Percentiles rank a stretch among this genome's conserved stretches.
Conservation (phyloP, 2,888 invertebrate genomes). For the Copidosoma aretas region DNA sequence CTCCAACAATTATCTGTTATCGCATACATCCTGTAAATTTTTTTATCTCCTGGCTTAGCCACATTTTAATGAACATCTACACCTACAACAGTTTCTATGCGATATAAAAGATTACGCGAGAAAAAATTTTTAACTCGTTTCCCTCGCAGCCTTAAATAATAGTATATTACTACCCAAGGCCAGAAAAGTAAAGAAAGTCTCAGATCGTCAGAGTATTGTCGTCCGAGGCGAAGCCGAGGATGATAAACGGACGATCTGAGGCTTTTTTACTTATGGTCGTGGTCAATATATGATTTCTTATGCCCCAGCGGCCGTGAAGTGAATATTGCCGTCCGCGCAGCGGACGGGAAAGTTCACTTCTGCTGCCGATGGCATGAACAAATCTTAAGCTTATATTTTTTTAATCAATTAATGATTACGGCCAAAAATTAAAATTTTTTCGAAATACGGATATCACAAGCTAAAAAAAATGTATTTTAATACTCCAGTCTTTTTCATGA, state of each 20-base stretch:
- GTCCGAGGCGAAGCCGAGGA: too few relatives aligned
- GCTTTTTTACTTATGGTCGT: too few relatives aligned
- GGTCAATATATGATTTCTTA: too few relatives aligned
- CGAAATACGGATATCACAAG: neutral
- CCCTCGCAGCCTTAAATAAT: neutral
- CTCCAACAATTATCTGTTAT: neutral
- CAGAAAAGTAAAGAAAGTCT: too few relatives aligned
- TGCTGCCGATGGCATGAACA: too few relatives aligned
- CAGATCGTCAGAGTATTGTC: too few relatives aligned
- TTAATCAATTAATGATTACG: neutral
- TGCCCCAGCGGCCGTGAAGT: too few relatives aligned
- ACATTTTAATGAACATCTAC: neutral
- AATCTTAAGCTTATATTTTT: neutral
- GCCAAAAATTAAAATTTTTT: neutral
- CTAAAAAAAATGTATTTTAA: neutral
- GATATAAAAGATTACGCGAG: neutral
- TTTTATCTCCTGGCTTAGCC: neutral
- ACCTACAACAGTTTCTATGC: neutral
- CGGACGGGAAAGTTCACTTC: too few relatives aligned
- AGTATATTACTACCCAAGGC: too few relatives aligned
- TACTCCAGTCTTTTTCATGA: too few relatives aligned
- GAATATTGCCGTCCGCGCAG: too few relatives aligned
- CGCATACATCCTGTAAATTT: neutral
- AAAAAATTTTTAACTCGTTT: neutral
- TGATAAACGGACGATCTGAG: too few relatives aligned